Base-by-base conservation (phyloP, 2,797 vertebrate species). In the Parambassis ranga region DNA sequence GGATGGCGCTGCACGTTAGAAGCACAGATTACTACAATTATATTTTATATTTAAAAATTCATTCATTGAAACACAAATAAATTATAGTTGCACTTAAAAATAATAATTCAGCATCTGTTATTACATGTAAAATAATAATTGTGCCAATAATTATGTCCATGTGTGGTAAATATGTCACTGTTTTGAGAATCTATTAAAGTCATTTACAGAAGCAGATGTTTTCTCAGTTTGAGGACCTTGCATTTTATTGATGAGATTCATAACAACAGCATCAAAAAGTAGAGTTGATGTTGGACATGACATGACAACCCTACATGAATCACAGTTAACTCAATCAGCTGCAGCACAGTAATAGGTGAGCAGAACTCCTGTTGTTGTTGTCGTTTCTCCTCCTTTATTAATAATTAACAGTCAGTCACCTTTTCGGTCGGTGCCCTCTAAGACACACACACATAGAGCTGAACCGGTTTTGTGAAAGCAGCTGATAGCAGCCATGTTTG, bases 331-430 rank as follows among this genome's bases (percentile, higher is more conserved):
- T 33, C 9, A 28, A 7, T 20, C 3, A 26, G 36, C 10, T n/a
- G 28, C 16, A 28, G 31, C 8, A 11, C n/a, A n/a, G n/a, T n/a
- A n/a, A n/a, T 3, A 5, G 46, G 31, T 30, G 47, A 55, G 33
- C 9, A 7, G 4, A 1, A 4, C 65, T 58, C 46, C 30, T 53
- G 50, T 39, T 28, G 8, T n/a, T 39, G 47, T 68, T 58, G n/a
- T 19, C 27, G 6, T 26, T 44, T 47, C 22, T 58, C 19, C 30
- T 19, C 22, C 1, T 36, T 20, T 52, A 77, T 80, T 66, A 87
- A 91, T 88, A 23, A 88, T 90, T 89, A 70, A 88, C 84, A 10
- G 10, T 71, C 28, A 70, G 77, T 78, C 60, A 72, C 73, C 59
- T 43, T 46, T 66, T 42, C 33, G 70, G 84, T 87, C 86, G 83